These are phyloP conservation scores for Neoitamus cyanurus DNA, from an alignment of 2,888 invertebrate genomes.

Conservation along the genomic window DNA sequence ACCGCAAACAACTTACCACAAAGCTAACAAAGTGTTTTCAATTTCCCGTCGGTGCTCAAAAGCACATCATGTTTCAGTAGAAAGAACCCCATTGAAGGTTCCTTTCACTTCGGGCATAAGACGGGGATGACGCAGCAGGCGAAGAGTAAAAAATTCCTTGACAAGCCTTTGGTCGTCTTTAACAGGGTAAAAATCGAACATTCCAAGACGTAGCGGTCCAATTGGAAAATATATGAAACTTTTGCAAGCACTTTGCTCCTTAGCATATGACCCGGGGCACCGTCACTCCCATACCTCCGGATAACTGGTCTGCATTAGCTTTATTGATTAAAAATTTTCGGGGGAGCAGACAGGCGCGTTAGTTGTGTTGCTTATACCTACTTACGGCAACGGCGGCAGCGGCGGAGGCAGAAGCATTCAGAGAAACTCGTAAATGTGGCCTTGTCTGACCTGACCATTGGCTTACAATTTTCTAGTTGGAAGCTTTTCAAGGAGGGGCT, in stretches of 20 bases:
- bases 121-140: neutral
- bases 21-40: constrained; percentile 44
- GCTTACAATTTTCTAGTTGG: neutral
- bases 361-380: neutral
- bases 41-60: constrained; percentile 34
- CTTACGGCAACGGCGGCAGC: neutral
- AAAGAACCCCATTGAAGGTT: constrained; percentile 26
- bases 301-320: constrained; percentile 30
- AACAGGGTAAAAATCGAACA: constrained; percentile 23
- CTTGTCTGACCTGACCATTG: constrained; percentile 28
- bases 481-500: neutral
- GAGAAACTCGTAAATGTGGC: constrained; percentile 4
- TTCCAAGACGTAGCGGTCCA: neutral
- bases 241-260: constrained; percentile 5
- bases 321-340: constrained; percentile 43
- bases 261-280: constrained; percentile 9
- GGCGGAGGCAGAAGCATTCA: neutral
- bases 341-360: constrained; percentile 37
- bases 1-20: constrained; percentile 11
- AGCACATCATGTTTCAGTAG: constrained; percentile 32
- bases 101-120: constrained; percentile 14
- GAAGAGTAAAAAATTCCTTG: neutral
- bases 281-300: neutral
- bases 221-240: neutral
- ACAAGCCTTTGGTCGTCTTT: constrained; percentile 10